Evolutionary conservation across 1,140 invertebrate genomes (phyloP), one percentile per base, ranked within the genome.

Genomic region (Dryas iulia): DNA sequence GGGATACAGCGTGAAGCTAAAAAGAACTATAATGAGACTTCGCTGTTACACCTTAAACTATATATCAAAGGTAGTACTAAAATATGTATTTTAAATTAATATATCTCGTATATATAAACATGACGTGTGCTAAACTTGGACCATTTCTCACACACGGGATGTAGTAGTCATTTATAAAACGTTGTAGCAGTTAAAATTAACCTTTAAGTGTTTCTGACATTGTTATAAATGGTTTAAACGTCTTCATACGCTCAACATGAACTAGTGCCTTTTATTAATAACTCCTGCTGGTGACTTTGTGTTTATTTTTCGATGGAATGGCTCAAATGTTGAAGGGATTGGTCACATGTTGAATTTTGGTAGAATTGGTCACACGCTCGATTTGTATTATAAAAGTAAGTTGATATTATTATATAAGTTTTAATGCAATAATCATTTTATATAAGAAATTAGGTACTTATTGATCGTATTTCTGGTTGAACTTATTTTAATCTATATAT

Each of bases 131-230:
- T 66, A 33, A 59, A 30, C 65, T 67, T 33, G 2, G 18, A 23
- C 25, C 28, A 31, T 64, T 56, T 56, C 14, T 52, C 62, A 28
- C 30, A 64, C 7, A 35, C 25, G 47, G 56, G 30, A 60, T 61
- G 30, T 11, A 28, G 56, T 18, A 30, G 11, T 26, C 56, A 58
- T 58, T 28, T 58, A 58, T 47, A 47, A 10, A 47, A 47, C 14
- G 14, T 47, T 21, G 39, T 18, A 47, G 14, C 39, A 47, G 39
- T 47, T 47, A 47, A 47, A 47, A 47, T 47, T 47, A 47, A 47
- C 39, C 39, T 47, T 47, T 47, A 47, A 47, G 39, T 47, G 39
- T 47, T 47, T 47, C 39, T 47, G 39, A 47, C 39, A 47, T 47
- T 47, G 39, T 47, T 47, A 47, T 47, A 47, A 47, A 47, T 47